A percentile compares a stretch with the other conserved stretches of the same genome.
Evolutionary conservation across 2,888 invertebrate species (phyloP).

Genomic region (Ormyrus rosae): DNA sequence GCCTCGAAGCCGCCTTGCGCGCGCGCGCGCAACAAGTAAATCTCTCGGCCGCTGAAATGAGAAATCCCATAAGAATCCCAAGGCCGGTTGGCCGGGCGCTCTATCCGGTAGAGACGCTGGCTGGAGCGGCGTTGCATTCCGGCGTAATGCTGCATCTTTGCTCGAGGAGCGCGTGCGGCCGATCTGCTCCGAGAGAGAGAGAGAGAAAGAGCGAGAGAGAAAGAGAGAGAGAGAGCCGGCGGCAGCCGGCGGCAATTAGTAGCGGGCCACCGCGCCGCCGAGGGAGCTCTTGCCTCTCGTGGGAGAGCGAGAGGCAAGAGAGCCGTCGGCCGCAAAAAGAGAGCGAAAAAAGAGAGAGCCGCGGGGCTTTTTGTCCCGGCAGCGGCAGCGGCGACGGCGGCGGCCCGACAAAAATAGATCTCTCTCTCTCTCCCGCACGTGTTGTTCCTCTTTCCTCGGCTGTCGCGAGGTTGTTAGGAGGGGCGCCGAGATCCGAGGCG

Average conservation of each 20-base stretch:
- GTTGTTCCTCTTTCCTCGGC: neutral
- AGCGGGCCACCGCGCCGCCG: conserved; percentile 68
- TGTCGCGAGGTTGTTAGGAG: conserved; percentile 12
- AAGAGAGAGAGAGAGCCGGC: conserved; percentile 71
- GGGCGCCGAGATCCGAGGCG: conserved; percentile 65
- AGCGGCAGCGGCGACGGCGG: conserved; percentile 53
- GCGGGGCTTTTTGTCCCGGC: conserved; percentile 74
- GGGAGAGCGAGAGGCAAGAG: conserved; percentile 58
- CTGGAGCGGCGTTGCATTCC: conserved; percentile 44
- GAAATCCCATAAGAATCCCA: conserved; percentile 56
- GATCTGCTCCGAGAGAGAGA: conserved; percentile 14
- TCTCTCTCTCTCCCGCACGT: conserved; percentile 4
- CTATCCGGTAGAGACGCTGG: neutral
- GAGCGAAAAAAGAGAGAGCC: conserved; percentile 64
- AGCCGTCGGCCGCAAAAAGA: conserved; percentile 66
- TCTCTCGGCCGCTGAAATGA: conserved; percentile 48
- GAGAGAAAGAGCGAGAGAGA: conserved; percentile 17
- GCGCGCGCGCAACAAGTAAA: conserved; percentile 50
- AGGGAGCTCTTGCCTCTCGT: conserved; percentile 65
- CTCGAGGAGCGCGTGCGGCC: conserved; percentile 1
- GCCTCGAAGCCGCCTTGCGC: neutral
- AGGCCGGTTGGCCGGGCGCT: conserved; percentile 37
- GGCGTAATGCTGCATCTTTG: conserved; percentile 54
- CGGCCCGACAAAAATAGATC: conserved; percentile 73
- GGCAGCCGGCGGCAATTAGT: conserved; percentile 75